Evolutionary conservation across 37 sponge, comb jelly and placozoan species (phyloP).

Genomic region (Geodia barretti): DNA sequence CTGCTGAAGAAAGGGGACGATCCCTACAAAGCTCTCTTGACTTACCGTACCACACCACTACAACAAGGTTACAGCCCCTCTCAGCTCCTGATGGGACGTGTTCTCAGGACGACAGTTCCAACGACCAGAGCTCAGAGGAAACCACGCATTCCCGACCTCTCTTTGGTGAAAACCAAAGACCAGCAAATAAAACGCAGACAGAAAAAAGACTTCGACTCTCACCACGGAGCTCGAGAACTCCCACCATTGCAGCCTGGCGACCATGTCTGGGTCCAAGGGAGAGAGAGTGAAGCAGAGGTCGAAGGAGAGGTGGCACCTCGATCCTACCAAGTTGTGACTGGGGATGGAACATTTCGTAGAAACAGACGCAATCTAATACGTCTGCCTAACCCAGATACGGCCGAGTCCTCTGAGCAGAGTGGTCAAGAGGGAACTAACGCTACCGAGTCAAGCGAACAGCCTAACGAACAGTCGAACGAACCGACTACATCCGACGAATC

Average conservation of each 20-base stretch:
- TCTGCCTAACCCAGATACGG: background rate
- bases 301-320: slow-evolving; percentile 18
- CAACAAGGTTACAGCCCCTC: slow-evolving; percentile 45
- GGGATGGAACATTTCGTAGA: slow-evolving; percentile 20
- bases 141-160: slow-evolving; percentile 11
- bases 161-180: slow-evolving; percentile 3
- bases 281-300: slow-evolving; percentile 7
- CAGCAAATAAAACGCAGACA: slow-evolving; percentile 12
- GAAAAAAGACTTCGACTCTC: slow-evolving; percentile 22
- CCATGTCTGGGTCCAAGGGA: slow-evolving; percentile 39
- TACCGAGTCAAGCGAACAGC: too few species aligned
- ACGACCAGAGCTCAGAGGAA: background rate
- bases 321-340: slow-evolving; percentile 20
- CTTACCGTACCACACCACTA: slow-evolving; percentile 46
- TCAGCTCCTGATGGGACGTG: slow-evolving; percentile 41
- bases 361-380: slow-evolving; percentile 20
- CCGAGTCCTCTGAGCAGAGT: background rate
- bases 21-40: slow-evolving; percentile 23
- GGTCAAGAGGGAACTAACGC: background rate
- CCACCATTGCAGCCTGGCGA: slow-evolving; percentile 9
- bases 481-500: background rate
- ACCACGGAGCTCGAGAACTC: slow-evolving; percentile 14
- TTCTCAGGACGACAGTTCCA: slow-evolving; percentile 30
- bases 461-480: too few species aligned
- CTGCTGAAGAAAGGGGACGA: slow-evolving; percentile 38